Conservation (phyloP, 2,797 vertebrate genomes). For the Scolopax rusticola region DNA sequence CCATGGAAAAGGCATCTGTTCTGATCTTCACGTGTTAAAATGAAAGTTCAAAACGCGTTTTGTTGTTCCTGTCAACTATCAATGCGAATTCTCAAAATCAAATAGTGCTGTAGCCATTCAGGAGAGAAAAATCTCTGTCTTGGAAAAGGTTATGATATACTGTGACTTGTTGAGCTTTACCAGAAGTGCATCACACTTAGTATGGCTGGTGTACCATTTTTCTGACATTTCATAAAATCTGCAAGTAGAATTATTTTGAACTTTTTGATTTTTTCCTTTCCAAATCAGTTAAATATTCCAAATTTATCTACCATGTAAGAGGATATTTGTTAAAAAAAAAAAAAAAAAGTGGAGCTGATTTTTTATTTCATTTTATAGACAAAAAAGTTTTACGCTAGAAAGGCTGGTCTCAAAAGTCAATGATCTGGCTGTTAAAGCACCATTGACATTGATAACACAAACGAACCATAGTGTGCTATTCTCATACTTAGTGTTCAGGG, state of each 20-base stretch:
- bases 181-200: background rate
- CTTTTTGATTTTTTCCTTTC: background rate
- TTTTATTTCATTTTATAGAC: background rate
- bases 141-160: background rate
- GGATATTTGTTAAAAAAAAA: too few relatives aligned
- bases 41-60: background rate
- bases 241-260: background rate
- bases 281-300: background rate
- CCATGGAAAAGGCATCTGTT: background rate
- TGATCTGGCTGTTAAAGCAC: background rate
- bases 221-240: background rate
- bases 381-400: background rate
- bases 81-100: background rate
- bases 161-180: background rate
- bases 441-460: background rate
- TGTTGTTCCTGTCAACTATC: background rate
- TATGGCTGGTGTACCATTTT: background rate
- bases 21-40: background rate
- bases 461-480: background rate
- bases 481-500: background rate
- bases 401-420: background rate
- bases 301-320: background rate
- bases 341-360: background rate
- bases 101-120: background rate
- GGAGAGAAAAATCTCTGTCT: background rate